phyloP scores from a whole-genome alignment of 2,888 invertebrate genomes.

The Drosophila melanocephala region DNA sequence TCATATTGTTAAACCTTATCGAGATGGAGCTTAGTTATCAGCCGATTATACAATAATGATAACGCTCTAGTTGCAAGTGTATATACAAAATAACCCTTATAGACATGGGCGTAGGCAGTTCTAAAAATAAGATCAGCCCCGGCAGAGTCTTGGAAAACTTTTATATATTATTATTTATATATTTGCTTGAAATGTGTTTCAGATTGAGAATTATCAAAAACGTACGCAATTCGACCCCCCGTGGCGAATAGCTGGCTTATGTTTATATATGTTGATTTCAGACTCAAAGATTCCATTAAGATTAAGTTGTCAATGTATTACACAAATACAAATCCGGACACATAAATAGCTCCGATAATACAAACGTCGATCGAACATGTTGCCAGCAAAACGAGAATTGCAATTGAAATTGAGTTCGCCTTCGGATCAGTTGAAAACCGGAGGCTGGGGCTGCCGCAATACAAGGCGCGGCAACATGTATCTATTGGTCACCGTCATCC shows the following conservation, averaged over 20 bases:
- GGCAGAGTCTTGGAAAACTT: not conserved
- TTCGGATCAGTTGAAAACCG: constrained; percentile 23
- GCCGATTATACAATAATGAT: not conserved
- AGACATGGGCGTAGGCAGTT: not conserved
- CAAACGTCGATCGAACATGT: constrained; percentile 11
- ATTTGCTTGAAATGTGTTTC: not conserved
- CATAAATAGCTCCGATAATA: not conserved
- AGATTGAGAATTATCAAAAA: not conserved
- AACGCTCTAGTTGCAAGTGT: not conserved
- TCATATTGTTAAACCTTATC: not conserved
- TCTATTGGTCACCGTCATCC: constrained; percentile 27
- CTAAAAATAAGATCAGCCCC: not conserved
- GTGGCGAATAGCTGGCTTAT: not conserved
- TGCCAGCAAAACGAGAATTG: not conserved
- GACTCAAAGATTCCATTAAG: constrained; percentile 11
- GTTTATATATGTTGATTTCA: not conserved
- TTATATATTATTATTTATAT: not conserved
- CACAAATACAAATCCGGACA: not conserved
- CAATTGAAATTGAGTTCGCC: not conserved
- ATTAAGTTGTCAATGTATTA: constrained; percentile 21
- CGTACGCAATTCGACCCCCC: not conserved
- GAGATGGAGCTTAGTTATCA: not conserved
- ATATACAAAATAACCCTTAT: not conserved
- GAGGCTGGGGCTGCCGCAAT: constrained; percentile 74
- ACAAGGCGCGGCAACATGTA: constrained; percentile 58